Percentiles rank a stretch among this genome's conserved stretches.
phyloP scores from a whole-genome alignment of 2,888 invertebrate genomes.

The Lucinisca nassula region DNA sequence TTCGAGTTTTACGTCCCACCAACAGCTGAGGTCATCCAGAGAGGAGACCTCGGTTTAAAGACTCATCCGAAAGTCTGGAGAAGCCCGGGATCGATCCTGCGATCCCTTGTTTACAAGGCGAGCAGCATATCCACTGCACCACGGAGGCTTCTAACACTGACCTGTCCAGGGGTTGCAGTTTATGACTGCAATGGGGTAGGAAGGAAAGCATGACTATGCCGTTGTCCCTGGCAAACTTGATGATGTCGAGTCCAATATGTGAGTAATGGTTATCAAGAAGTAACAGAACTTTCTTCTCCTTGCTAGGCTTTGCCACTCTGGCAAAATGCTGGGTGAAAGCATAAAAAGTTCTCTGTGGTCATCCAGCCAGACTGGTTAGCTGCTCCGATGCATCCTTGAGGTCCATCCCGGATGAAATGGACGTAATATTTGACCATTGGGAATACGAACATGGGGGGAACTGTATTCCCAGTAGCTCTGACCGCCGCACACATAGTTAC shows the following conservation, averaged over 20 bases:
- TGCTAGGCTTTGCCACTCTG: slow-evolving; percentile 72
- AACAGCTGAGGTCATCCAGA: too few species aligned
- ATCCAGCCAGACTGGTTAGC: slow-evolving; percentile 79
- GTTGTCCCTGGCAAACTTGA: slow-evolving; percentile 83
- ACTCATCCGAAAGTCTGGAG: too few species aligned
- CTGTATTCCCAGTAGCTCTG: slow-evolving; percentile 43
- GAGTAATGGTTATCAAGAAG: slow-evolving; percentile 83
- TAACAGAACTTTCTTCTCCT: slow-evolving; percentile 75
- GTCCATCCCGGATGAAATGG: slow-evolving; percentile 37
- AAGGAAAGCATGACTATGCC: slow-evolving; percentile 87
- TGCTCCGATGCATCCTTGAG: slow-evolving; percentile 35
- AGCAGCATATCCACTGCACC: too few species aligned
- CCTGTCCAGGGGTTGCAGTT: slow-evolving; percentile 88
- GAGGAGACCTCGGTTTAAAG: too few species aligned
- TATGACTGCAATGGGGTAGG: slow-evolving; percentile 78
- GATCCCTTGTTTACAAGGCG: too few species aligned
- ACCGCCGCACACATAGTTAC: slow-evolving; percentile 46
- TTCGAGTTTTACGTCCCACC: too few species aligned
- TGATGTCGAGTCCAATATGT: slow-evolving; percentile 59
- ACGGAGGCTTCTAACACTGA: too few species aligned
- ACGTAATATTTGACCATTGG: slow-evolving; percentile 43
- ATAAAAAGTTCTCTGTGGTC: slow-evolving; percentile 75
- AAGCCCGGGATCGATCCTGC: too few species aligned
- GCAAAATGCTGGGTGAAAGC: slow-evolving; percentile 81
- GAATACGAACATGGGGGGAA: slow-evolving; percentile 63